Evolutionary conservation across 2,888 invertebrate species (phyloP).

Genomic region (Eilema depressum): DNA sequence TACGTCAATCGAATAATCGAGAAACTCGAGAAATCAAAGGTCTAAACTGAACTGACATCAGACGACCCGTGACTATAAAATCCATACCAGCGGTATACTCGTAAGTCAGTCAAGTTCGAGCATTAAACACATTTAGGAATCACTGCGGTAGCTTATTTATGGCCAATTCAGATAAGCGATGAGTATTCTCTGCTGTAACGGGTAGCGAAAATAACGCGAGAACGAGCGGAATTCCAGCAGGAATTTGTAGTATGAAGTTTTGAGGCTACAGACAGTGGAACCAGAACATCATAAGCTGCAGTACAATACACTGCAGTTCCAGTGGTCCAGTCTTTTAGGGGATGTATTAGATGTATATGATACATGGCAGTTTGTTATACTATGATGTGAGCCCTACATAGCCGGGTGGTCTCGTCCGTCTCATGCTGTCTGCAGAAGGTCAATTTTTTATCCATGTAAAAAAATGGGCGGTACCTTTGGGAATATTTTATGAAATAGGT

Average conservation of each 20-base stretch:
- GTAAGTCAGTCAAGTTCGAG: neutral
- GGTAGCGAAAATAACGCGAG: neutral
- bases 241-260: no score
- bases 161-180: neutral
- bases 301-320: neutral
- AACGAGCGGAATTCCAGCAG: neutral
- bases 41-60: neutral
- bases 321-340: neutral
- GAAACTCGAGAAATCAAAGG: neutral
- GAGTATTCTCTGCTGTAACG: neutral
- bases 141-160: neutral
- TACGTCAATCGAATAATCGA: neutral
- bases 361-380: neutral
- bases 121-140: neutral
- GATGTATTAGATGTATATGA: neutral
- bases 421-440: neutral
- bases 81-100: no score
- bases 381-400: neutral
- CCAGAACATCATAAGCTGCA: neutral
- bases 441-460: neutral
- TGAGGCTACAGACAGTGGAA: neutral
- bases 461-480: neutral
- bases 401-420: neutral
- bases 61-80: neutral
- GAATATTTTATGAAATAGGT: neutral